These are phyloP conservation scores for Lerema accius DNA, from an alignment of 1,140 invertebrate species.

Conservation along the genomic window DNA sequence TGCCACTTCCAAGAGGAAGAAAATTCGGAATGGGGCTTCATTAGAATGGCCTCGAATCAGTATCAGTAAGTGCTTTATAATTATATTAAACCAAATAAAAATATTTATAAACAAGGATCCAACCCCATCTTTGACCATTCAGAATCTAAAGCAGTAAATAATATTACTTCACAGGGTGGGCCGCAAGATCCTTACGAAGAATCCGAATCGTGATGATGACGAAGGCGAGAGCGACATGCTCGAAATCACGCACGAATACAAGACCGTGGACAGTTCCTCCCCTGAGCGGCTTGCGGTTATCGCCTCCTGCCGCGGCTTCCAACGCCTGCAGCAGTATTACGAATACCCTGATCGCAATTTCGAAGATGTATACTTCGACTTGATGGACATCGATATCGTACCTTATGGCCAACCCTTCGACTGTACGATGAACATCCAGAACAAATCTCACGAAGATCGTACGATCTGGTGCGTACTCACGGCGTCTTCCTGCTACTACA, in stretches of 20 bases:
- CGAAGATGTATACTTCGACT: slow-evolving; percentile 87
- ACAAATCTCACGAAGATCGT: slow-evolving; percentile 85
- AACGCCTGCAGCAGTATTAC: slow-evolving; percentile 84
- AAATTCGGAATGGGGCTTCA: slow-evolving; percentile 86
- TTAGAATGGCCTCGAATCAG: slow-evolving; percentile 84
- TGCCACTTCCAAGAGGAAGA: slow-evolving; percentile 87
- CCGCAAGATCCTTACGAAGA: slow-evolving; percentile 89
- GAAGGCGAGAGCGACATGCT: slow-evolving; percentile 86
- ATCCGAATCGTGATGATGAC: slow-evolving; percentile 84
- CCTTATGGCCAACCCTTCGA: slow-evolving; percentile 87
- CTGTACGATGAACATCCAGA: slow-evolving; percentile 86
- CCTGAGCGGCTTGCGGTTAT: slow-evolving; percentile 86
- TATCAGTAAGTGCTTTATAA: slow-evolving; percentile 83
- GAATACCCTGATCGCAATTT: slow-evolving; percentile 81
- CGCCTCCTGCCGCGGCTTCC: slow-evolving; percentile 85
- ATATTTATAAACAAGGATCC: too few species aligned
- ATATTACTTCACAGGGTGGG: slow-evolving; percentile 84
- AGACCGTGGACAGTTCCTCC: slow-evolving; percentile 86
- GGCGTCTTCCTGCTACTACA: slow-evolving; percentile 87
- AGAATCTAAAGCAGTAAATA: slow-evolving; percentile 1
- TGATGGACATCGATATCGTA: slow-evolving; percentile 87
- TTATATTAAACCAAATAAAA: slow-evolving; percentile 1
- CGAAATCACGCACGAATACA: slow-evolving; percentile 88
- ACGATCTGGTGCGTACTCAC: slow-evolving; percentile 85
- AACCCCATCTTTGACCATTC: too few species aligned